Percentiles rank a stretch among this genome's conserved stretches.
These are phyloP conservation scores for Deilephila porcellus DNA, from an alignment of 2,888 invertebrate genomes.

Conservation along the genomic window DNA sequence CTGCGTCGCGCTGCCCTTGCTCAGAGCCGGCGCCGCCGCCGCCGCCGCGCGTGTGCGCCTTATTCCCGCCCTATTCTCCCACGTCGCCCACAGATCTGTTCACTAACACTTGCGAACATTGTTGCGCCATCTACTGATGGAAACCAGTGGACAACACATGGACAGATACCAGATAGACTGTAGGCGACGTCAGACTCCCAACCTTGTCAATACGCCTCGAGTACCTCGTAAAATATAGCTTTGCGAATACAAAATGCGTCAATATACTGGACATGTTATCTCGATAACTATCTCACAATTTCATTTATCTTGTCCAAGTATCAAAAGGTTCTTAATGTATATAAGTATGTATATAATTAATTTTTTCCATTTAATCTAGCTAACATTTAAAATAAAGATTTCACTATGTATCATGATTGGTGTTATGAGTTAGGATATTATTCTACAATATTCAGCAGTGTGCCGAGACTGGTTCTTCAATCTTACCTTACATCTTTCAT, in stretches of 20 bases:
- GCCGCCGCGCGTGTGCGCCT: neutral
- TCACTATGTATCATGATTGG: slow-evolving; percentile 47
- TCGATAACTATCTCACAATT: slow-evolving; percentile 51
- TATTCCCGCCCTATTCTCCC: neutral
- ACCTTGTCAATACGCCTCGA: neutral
- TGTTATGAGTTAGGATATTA: slow-evolving; percentile 41
- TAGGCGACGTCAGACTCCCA: neutral
- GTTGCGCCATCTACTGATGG: neutral
- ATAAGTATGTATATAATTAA: slow-evolving; percentile 38
- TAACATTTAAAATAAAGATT: slow-evolving; percentile 50
- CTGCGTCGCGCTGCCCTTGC: neutral
- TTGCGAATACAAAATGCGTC: slow-evolving; percentile 10
- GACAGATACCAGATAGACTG: neutral
- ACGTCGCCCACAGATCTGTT: neutral
- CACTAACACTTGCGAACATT: neutral
- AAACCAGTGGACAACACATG: neutral
- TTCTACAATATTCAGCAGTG: slow-evolving; percentile 5
- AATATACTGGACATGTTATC: slow-evolving; percentile 57
- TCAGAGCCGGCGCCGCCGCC: no score
- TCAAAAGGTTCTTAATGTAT: slow-evolving; percentile 62
- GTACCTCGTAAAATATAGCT: slow-evolving; percentile 14
- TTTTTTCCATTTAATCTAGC: slow-evolving; percentile 65
- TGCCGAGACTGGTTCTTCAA: neutral
- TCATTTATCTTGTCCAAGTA: slow-evolving; percentile 58
- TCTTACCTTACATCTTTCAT: neutral